phyloP scores from a whole-genome alignment of 2,888 invertebrate species.

The Euclidia mi region DNA sequence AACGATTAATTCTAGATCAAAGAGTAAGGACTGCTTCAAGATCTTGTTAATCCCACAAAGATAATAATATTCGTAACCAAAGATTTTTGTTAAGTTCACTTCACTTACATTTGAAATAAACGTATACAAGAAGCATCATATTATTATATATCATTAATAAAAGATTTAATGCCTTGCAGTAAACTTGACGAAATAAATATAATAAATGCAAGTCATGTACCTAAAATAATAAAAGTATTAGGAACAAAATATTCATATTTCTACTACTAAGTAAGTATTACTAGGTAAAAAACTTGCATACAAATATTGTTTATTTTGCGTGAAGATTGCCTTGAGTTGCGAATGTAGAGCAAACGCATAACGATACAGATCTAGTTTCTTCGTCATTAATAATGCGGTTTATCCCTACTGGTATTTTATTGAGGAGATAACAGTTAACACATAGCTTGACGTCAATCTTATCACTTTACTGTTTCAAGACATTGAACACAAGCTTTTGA shows the following conservation, averaged over 20 bases:
- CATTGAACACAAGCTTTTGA: too few species aligned
- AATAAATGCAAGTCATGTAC: background rate
- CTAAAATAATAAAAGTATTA: slow-evolving; percentile 6
- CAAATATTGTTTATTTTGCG: slow-evolving; percentile 33
- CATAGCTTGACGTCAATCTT: background rate
- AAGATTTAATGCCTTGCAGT: too few species aligned
- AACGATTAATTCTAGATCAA: too few species aligned
- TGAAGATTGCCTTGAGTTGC: slow-evolving; percentile 58
- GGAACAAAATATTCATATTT: slow-evolving; percentile 6
- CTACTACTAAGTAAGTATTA: too few species aligned
- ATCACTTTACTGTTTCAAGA: background rate
- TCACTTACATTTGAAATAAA: too few species aligned
- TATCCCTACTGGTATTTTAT: slow-evolving; percentile 20
- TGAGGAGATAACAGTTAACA: slow-evolving; percentile 11
- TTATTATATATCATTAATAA: too few species aligned
- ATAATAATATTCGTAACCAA: too few species aligned
- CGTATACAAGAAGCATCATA: too few species aligned
- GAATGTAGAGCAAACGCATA: slow-evolving; percentile 62
- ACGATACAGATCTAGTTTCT: slow-evolving; percentile 49
- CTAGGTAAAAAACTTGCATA: slow-evolving; percentile 24
- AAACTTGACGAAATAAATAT: slow-evolving; percentile 4
- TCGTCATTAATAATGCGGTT: slow-evolving; percentile 27
- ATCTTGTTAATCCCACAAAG: too few species aligned
- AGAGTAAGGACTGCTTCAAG: too few species aligned
- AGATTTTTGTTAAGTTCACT: too few species aligned